These are phyloP conservation scores for Drosophila tropicalis DNA, from an alignment of 1,140 invertebrate genomes.

Conservation along the genomic window DNA sequence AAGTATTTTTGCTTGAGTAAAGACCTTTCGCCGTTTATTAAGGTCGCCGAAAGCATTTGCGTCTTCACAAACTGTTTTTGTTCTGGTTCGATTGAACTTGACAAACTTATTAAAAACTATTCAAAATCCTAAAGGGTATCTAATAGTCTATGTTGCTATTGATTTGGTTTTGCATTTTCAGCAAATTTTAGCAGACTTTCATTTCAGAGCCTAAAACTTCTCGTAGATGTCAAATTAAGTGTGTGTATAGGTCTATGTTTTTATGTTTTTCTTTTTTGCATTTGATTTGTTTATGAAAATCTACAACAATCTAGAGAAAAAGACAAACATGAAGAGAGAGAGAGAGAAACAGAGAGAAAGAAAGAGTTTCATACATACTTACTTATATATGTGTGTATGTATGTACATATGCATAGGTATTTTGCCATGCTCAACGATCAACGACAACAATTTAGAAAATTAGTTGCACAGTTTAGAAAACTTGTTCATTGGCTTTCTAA, in stretches of 20 bases:
- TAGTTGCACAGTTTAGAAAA: conserved; percentile 73
- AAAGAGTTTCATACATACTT: conserved; percentile 8
- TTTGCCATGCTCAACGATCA: conserved; percentile 66
- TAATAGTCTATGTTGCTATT: not conserved
- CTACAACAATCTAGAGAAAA: conserved; percentile 11
- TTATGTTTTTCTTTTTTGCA: not conserved
- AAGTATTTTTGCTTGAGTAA: not conserved
- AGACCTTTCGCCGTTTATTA: too few relatives aligned
- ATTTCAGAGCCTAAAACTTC: conserved; percentile 19
- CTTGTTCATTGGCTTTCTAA: conserved; percentile 79
- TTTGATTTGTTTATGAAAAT: conserved; percentile 17
- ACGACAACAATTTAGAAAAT: conserved; percentile 75
- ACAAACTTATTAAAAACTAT: too few relatives aligned
- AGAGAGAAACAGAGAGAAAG: conserved; percentile 15
- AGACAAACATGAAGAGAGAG: not conserved
- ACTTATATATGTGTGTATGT: conserved; percentile 4
- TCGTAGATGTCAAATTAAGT: conserved; percentile 1
- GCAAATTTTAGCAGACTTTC: conserved; percentile 14
- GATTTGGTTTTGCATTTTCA: not conserved
- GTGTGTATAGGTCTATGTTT: not conserved
- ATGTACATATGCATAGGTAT: conserved; percentile 17
- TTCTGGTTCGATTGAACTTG: too few relatives aligned
- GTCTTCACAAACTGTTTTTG: too few relatives aligned
- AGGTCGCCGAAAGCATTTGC: not conserved
- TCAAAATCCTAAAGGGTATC: not conserved